Conservation (phyloP, 2,797 vertebrate species). For the Dromococcyx pavoninus region DNA sequence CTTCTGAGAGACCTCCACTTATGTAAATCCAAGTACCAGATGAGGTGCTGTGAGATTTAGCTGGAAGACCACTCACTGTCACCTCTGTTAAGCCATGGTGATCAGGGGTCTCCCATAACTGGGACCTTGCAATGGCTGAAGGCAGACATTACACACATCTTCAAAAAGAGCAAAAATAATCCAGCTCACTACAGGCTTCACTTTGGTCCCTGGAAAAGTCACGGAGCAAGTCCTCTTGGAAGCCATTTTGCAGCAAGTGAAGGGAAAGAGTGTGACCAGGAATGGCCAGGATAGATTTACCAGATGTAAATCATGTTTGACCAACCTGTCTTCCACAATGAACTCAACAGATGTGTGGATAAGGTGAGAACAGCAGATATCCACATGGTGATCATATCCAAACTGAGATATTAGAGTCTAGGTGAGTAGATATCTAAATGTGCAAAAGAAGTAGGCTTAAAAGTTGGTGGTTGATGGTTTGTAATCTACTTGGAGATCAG, state of each 20-base stretch:
- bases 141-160: neutral
- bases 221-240: neutral
- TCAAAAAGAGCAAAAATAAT: neutral
- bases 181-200: neutral
- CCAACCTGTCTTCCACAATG: neutral
- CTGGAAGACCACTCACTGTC: neutral
- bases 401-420: neutral
- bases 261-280: neutral
- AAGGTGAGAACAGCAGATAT: neutral
- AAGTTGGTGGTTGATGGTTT: neutral
- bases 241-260: neutral
- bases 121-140: neutral
- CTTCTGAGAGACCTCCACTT: neutral
- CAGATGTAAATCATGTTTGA: neutral
- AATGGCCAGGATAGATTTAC: neutral
- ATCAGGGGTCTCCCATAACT: neutral
- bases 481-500: neutral
- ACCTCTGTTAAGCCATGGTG: neutral
- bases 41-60: neutral
- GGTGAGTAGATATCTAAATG: neutral
- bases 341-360: neutral
- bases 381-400: neutral
- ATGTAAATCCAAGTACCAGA: neutral
- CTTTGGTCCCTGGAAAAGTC: neutral
- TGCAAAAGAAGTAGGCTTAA: neutral